Evolutionary conservation across 2,797 vertebrate genomes (phyloP).

Genomic region (Enteromius trimaculatus): DNA sequence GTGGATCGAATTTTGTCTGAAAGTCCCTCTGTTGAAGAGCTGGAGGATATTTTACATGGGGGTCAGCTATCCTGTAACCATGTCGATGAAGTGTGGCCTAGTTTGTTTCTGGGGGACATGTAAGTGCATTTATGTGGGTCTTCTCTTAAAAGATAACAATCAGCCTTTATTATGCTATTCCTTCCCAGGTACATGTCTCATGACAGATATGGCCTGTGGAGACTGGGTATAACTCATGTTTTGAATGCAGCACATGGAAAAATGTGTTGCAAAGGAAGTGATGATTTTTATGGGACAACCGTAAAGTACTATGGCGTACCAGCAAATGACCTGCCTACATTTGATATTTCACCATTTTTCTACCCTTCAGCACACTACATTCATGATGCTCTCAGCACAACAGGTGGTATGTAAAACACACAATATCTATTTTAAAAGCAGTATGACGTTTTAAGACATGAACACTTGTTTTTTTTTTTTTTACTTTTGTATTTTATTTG

Average conservation of each 20-base stretch:
- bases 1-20: conserved; percentile 34
- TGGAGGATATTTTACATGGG: conserved; percentile 83
- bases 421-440: not conserved
- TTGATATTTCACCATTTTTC: conserved; percentile 79
- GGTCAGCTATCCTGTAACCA: conserved; percentile 83
- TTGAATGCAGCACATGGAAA: conserved; percentile 86
- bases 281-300: conserved; percentile 80
- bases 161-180: conserved; percentile 5
- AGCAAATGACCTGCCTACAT: conserved; percentile 75
- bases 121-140: conserved; percentile 73
- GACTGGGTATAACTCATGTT: conserved; percentile 82
- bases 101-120: conserved; percentile 91
- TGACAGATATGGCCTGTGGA: conserved; percentile 79
- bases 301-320: conserved; percentile 77
- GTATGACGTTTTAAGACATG: too few species aligned
- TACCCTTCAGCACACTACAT: conserved; percentile 74
- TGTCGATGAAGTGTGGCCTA: conserved; percentile 92
- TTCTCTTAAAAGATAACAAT: not conserved
- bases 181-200: conserved; percentile 71
- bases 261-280: conserved; percentile 80
- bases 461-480: not conserved
- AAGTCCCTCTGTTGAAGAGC: conserved; percentile 77
- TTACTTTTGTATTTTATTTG: not conserved
- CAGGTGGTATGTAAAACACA: conserved; percentile 72
- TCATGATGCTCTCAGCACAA: conserved; percentile 70